Evolutionary conservation across 2,888 invertebrate species (phyloP).

Genomic region (Noctua fimbriata): DNA sequence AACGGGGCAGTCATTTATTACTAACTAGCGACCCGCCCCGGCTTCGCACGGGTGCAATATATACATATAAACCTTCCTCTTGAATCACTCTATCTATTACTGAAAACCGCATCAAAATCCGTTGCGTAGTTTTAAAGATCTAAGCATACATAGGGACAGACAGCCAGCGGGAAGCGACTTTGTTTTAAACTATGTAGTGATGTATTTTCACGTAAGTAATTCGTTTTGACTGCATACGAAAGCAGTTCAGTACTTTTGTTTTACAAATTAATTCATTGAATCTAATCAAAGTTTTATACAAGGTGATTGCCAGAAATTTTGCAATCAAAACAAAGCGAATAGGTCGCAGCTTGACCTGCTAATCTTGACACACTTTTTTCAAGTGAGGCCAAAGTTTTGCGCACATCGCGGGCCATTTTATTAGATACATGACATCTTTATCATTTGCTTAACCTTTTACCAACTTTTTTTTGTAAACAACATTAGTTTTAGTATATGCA

Average conservation of each 20-base stretch:
- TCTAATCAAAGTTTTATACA: background rate
- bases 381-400: background rate
- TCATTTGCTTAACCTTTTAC: background rate
- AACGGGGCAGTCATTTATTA: no score
- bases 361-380: conserved; percentile 24
- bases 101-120: no score
- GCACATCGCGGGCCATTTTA: background rate
- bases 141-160: no score
- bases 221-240: background rate
- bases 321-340: conserved; percentile 32
- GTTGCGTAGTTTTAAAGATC: no score
- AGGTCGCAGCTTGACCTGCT: conserved; percentile 5
- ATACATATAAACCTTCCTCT: no score
- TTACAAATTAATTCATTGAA: background rate
- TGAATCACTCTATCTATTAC: no score
- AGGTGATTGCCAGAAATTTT: conserved; percentile 3
- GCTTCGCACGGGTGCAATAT: no score
- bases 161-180: no score
- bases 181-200: no score
- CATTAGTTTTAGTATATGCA: no score
- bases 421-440: background rate
- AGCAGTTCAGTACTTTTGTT: background rate
- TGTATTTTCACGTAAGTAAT: background rate
- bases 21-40: no score
- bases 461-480: no score